These are phyloP conservation scores for Caradrina clavipalpis DNA, from an alignment of 2,888 invertebrate species.

Conservation along the genomic window DNA sequence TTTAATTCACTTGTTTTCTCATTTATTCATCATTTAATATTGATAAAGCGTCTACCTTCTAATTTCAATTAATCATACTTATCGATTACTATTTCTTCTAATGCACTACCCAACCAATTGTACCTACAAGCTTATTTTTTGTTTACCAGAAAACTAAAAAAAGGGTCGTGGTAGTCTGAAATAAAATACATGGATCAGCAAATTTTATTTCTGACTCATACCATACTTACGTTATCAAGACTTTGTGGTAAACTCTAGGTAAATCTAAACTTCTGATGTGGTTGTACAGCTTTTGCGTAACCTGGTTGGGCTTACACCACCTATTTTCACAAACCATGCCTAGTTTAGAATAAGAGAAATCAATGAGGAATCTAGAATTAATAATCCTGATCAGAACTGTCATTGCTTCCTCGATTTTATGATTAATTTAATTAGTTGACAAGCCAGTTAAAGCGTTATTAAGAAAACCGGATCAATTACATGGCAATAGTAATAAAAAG, in stretches of 20 bases:
- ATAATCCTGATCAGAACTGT: constrained; percentile 14
- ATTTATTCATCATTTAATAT: too few relatives aligned
- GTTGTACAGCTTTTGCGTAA: constrained; percentile 59
- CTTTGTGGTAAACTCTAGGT: constrained; percentile 29
- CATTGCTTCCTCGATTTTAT: constrained; percentile 34
- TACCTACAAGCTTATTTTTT: too few relatives aligned
- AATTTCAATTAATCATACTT: too few relatives aligned
- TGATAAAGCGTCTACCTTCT: too few relatives aligned
- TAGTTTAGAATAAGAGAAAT: constrained; percentile 34
- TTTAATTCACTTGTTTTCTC: too few relatives aligned
- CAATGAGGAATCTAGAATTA: constrained; percentile 12
- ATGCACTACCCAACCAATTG: too few relatives aligned
- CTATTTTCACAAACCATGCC: constrained; percentile 41
- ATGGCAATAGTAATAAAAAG: not conserved
- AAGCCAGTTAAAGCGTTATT: not conserved
- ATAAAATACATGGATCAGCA: too few relatives aligned
- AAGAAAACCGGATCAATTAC: not conserved
- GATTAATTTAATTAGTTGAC: not conserved
- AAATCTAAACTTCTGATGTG: constrained; percentile 31
- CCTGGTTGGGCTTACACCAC: constrained; percentile 26
- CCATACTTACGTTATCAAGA: constrained; percentile 45
- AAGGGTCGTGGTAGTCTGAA: too few relatives aligned
- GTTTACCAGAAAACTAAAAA: too few relatives aligned
- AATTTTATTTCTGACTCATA: constrained; percentile 3
- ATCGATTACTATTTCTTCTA: too few relatives aligned